Percentiles rank a stretch among this genome's conserved stretches.
phyloP scores from a whole-genome alignment of 2,797 vertebrate species.

The Thunnus albacares region DNA sequence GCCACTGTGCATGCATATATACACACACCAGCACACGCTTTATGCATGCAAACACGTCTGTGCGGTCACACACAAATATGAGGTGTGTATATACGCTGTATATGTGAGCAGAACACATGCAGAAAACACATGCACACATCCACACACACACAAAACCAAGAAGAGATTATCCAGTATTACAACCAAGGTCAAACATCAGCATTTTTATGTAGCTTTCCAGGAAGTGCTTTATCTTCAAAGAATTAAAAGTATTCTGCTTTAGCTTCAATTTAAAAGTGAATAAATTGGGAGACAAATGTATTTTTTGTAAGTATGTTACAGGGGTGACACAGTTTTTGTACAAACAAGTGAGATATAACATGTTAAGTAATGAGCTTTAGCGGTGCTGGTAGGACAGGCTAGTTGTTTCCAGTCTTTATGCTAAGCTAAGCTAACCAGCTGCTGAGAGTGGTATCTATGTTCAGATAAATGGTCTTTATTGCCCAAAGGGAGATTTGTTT shows the following conservation, averaged over 20 bases:
- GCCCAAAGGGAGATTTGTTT: too few relatives aligned
- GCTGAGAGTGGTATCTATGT: not conserved
- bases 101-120: not conserved
- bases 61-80: not conserved
- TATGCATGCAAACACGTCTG: slow-evolving; percentile 30
- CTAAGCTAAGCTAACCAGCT: too few relatives aligned
- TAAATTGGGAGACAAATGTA: not conserved
- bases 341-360: not conserved
- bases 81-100: not conserved
- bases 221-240: slow-evolving; percentile 5
- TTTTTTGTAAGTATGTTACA: not conserved
- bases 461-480: too few relatives aligned
- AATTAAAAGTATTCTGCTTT: slow-evolving; percentile 16
- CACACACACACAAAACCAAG: not conserved
- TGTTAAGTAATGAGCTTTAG: not conserved
- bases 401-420: too few relatives aligned
- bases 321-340: not conserved
- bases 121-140: not conserved
- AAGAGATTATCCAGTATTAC: slow-evolving; percentile 37
- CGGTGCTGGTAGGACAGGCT: too few relatives aligned
- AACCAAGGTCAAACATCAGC: slow-evolving; percentile 39
- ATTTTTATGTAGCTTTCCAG: slow-evolving; percentile 4
- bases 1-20: slow-evolving; percentile 17
- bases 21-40: not conserved
- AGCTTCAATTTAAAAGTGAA: not conserved